These are phyloP conservation scores for Chelonus insularis DNA, from an alignment of 1,140 invertebrate genomes.

Conservation along the genomic window DNA sequence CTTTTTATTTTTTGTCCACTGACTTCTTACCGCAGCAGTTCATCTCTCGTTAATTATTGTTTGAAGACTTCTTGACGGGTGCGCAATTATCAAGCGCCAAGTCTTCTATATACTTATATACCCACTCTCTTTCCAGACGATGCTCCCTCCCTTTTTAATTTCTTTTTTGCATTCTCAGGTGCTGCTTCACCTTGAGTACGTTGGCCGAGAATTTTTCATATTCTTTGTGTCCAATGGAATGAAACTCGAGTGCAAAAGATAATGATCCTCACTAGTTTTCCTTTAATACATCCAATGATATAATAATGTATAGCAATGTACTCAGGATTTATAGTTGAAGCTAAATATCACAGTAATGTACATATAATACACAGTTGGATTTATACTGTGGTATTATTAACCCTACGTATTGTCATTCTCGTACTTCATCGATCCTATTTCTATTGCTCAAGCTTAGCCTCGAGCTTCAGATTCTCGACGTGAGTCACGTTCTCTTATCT, in stretches of 20 bases:
- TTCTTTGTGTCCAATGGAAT: neutral
- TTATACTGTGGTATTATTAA: too few relatives aligned
- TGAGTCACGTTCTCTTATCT: constrained; percentile 21
- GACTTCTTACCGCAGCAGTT: neutral
- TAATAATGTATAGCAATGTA: too few relatives aligned
- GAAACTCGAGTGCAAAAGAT: too few relatives aligned
- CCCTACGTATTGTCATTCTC: neutral
- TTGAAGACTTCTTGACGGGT: constrained; percentile 14
- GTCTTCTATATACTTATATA: neutral
- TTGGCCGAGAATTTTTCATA: neutral
- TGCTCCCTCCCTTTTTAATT: neutral
- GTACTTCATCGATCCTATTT: neutral
- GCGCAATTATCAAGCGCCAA: constrained; percentile 4
- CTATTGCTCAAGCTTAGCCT: neutral
- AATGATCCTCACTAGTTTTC: too few relatives aligned
- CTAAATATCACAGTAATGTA: too few relatives aligned
- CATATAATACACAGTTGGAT: too few relatives aligned
- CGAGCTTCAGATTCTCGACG: neutral
- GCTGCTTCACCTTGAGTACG: neutral
- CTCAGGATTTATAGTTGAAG: too few relatives aligned
- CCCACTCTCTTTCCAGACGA: neutral
- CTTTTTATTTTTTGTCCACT: neutral
- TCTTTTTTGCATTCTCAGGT: constrained; percentile 5
- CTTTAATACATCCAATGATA: too few relatives aligned
- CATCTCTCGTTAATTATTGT: constrained; percentile 17